A percentile compares a stretch with the other conserved stretches of the same genome.
These are phyloP conservation scores for Hirundichthys speculiger DNA, from an alignment of 2,113 vertebrate genomes.

Conservation along the genomic window DNA sequence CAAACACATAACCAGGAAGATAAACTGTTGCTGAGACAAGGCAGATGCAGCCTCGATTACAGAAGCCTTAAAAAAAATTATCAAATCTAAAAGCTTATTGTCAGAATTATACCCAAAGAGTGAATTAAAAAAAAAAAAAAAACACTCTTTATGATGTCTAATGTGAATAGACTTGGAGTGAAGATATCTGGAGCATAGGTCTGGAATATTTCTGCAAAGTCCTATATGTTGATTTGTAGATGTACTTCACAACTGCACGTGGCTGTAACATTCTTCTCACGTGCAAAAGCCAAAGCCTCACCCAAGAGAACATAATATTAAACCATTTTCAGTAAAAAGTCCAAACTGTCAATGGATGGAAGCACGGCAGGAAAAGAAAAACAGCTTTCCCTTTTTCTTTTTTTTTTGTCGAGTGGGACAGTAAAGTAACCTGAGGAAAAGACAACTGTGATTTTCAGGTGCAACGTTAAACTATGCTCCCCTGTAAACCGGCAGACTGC, in stretches of 20 bases:
- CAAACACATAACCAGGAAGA: slow-evolving; percentile 37
- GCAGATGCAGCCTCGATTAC: slow-evolving; percentile 8
- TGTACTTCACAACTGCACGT: too few species aligned
- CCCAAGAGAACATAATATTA: background rate
- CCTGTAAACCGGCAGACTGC: slow-evolving; percentile 29
- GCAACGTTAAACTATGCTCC: background rate
- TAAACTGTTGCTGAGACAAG: slow-evolving; percentile 43
- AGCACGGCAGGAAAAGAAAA: slow-evolving; percentile 41
- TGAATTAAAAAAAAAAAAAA: background rate
- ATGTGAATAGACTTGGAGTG: slow-evolving; percentile 3
- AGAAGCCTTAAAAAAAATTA: background rate
- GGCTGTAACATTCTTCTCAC: too few species aligned
- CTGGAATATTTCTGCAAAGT: slow-evolving; percentile 5
- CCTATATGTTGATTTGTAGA: background rate
- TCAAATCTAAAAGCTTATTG: slow-evolving; percentile 9
- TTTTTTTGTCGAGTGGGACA: slow-evolving; percentile 5
- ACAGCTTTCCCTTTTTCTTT: slow-evolving; percentile 21
- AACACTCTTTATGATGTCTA: background rate
- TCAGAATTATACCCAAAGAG: background rate
- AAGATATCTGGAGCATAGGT: background rate
- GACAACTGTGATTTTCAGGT: background rate
- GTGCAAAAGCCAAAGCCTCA: too few species aligned
- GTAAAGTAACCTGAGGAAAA: background rate
- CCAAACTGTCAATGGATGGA: slow-evolving; percentile 13
- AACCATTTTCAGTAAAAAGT: background rate